These are phyloP conservation scores for Alloscopus bannaensis DNA, from an alignment of 2,888 invertebrate species.

Conservation along the genomic window DNA sequence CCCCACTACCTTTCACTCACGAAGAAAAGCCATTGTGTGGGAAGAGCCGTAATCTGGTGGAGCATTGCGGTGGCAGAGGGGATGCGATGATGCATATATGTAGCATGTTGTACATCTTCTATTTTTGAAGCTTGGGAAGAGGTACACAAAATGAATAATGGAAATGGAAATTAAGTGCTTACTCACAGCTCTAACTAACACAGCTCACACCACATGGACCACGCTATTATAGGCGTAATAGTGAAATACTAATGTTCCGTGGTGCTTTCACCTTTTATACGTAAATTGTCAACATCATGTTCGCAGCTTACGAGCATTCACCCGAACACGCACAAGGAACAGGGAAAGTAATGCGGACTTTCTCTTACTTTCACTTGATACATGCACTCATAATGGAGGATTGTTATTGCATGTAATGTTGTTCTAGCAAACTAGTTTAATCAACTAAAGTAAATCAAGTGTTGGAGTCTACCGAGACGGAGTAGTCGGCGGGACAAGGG, in stretches of 20 bases:
- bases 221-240: constrained; percentile 1
- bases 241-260: constrained; percentile 15
- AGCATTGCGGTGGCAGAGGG: constrained; percentile 16
- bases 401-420: constrained; percentile 40
- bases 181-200: constrained; percentile 21
- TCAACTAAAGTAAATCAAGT: constrained; percentile 38
- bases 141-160: constrained; percentile 25
- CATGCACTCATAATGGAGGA: constrained; percentile 34
- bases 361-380: background rate
- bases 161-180: constrained; percentile 35
- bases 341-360: background rate
- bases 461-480: too few relatives aligned
- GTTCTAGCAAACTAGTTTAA: constrained; percentile 30
- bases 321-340: too few relatives aligned
- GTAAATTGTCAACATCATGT: constrained; percentile 21
- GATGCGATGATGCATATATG: too few relatives aligned
- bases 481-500: too few relatives aligned
- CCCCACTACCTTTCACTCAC: too few relatives aligned
- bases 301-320: too few relatives aligned
- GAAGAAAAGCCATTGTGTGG: background rate
- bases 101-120: too few relatives aligned
- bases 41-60: constrained; percentile 4
- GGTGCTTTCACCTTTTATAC: constrained; percentile 15
- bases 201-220: background rate
- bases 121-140: too few relatives aligned